A percentile compares a stretch with the other conserved stretches of the same genome.
phyloP scores from a whole-genome alignment of 1,140 invertebrate genomes.

The Listronotus oregonensis region DNA sequence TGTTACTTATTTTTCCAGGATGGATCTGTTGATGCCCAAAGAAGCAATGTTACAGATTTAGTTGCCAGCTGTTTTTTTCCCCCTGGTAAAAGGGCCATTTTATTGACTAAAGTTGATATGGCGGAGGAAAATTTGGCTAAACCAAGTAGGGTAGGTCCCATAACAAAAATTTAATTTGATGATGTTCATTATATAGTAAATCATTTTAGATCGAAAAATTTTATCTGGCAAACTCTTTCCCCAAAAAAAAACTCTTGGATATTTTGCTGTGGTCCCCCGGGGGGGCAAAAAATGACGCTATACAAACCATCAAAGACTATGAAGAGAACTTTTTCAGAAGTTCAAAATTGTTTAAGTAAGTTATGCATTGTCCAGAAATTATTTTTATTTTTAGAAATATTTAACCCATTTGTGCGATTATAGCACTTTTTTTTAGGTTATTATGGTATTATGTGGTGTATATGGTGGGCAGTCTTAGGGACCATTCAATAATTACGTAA shows the following conservation, averaged over 20 bases:
- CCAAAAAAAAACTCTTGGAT: constrained; percentile 98
- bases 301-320: constrained; percentile 91
- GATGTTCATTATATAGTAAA: too few species aligned
- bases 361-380: too few species aligned
- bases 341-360: constrained; percentile 88
- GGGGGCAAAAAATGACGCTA: constrained; percentile 89
- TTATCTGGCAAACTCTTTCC: constrained; percentile 96
- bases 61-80: constrained; percentile 97
- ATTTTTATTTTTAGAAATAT: too few species aligned
- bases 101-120: constrained; percentile 97
- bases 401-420: too few species aligned
- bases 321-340: constrained; percentile 95
- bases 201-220: constrained; percentile 86
- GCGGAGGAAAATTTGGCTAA: constrained; percentile 95
- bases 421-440: too few species aligned
- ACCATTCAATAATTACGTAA: too few species aligned
- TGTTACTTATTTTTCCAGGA: constrained; percentile 70
- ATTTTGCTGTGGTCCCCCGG: constrained; percentile 97
- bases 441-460: too few species aligned
- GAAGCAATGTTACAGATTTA: constrained; percentile 97
- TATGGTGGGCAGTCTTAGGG: too few species aligned
- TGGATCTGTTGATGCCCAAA: constrained; percentile 97
- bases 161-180: constrained; percentile 6
- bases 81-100: constrained; percentile 93
- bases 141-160: constrained; percentile 78